Evolutionary conservation across 2,113 vertebrate species (phyloP).

Genomic region (Halcyon malimbica): DNA sequence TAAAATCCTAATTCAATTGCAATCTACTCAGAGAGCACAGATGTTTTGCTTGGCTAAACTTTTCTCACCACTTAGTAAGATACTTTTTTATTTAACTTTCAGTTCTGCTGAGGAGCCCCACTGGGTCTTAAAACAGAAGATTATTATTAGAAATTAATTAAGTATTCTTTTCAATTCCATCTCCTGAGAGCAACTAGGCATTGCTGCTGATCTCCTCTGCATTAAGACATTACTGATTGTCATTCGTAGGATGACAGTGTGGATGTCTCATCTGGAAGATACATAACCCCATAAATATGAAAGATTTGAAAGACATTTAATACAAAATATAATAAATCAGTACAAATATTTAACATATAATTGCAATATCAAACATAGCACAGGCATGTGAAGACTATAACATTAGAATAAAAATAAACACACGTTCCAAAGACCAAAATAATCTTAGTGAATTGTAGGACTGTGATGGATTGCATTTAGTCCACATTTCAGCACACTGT

Average conservation of each 20-base stretch:
- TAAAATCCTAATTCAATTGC: constrained; percentile 48
- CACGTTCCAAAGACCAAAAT: neutral
- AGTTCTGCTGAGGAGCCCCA: constrained; percentile 54
- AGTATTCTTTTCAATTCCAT: constrained; percentile 63
- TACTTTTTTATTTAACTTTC: constrained; percentile 73
- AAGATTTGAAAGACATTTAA: constrained; percentile 49
- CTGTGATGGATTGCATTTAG: neutral
- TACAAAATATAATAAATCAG: constrained; percentile 38
- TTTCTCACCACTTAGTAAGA: constrained; percentile 52
- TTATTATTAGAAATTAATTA: constrained; percentile 77
- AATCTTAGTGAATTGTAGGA: neutral
- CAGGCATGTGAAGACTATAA: neutral
- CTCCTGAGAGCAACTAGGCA: constrained; percentile 55
- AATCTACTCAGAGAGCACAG: constrained; percentile 10
- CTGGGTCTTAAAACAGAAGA: constrained; percentile 58
- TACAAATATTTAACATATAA: constrained; percentile 36
- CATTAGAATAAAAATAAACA: neutral
- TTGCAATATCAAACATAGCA: constrained; percentile 7
- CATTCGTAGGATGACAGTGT: neutral
- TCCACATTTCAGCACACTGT: neutral
- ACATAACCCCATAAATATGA: constrained; percentile 46
- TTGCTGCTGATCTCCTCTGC: constrained; percentile 34
- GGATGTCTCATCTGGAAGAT: constrained; percentile 45
- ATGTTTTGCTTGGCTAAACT: constrained; percentile 63
- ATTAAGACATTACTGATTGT: constrained; percentile 66